Conservation (phyloP, 1,140 invertebrate genomes). For the Hirudo medicinalis region DNA sequence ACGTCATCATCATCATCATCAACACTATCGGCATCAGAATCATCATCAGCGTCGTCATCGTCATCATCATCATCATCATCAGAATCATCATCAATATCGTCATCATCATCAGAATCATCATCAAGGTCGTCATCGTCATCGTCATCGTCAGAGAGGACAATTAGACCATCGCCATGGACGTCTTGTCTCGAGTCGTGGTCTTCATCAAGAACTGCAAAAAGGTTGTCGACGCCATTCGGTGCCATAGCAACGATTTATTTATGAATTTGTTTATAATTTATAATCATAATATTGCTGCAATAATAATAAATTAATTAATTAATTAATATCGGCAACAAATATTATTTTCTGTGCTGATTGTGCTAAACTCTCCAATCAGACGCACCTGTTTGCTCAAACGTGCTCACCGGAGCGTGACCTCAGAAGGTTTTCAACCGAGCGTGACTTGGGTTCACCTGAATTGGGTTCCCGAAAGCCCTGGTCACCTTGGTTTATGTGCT, state of each 20-base stretch:
- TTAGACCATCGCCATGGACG: neutral
- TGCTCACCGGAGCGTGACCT: no score
- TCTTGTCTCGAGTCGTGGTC: neutral
- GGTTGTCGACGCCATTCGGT: neutral
- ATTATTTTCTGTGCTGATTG: no score
- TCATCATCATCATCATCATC: conserved; percentile 4
- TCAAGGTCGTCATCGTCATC: neutral
- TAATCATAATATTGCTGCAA: no score
- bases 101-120: conserved; percentile 3
- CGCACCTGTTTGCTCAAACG: neutral
- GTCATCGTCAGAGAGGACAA: neutral
- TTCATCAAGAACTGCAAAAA: conserved; percentile 10
- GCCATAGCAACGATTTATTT: no score
- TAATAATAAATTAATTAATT: no score
- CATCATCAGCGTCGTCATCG: neutral
- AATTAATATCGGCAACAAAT: no score
- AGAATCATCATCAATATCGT: neutral
- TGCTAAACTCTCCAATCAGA: neutral
- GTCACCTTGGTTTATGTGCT: neutral
- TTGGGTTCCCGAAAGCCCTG: no score
- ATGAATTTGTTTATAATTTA: no score
- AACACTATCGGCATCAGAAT: neutral
- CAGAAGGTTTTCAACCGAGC: no score
- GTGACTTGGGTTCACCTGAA: no score
- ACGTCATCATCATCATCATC: conserved; percentile 2